Percentiles rank a stretch among this genome's conserved stretches.
Evolutionary conservation across 2,797 vertebrate genomes (phyloP).

Genomic region (Sebastes itinus): DNA sequence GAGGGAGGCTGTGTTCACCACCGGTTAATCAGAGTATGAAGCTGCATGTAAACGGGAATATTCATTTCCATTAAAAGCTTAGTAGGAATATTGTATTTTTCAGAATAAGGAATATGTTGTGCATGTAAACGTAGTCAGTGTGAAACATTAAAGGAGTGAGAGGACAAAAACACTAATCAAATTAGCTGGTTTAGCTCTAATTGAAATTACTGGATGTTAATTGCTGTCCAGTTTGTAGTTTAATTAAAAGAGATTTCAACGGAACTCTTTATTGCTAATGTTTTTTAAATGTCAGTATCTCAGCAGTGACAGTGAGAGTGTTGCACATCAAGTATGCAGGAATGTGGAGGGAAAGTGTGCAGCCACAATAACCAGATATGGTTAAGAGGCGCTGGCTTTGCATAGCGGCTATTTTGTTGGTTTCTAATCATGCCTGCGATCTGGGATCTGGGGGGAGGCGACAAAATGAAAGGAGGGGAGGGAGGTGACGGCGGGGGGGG

Average conservation of each 20-base stretch:
- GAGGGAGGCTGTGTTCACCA: no score
- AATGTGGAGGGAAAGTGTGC: slow-evolving; percentile 11
- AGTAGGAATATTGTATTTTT: no score
- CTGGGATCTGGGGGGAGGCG: slow-evolving; percentile 14
- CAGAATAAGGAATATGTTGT: no score
- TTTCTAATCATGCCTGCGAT: slow-evolving; percentile 36
- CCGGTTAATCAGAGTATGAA: no score
- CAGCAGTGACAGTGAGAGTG: neutral
- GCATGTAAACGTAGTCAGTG: neutral
- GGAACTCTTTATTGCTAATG: neutral
- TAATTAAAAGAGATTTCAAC: neutral
- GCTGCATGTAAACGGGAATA: no score
- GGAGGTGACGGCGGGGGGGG: neutral
- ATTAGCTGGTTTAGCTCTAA: neutral
- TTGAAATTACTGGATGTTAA: neutral
- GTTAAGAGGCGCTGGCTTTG: slow-evolving; percentile 3
- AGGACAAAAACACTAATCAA: neutral
- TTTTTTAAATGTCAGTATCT: neutral
- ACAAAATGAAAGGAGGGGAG: neutral
- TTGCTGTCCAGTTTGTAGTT: neutral
- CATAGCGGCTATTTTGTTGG: slow-evolving; percentile 10
- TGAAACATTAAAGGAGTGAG: neutral
- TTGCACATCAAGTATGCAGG: neutral
- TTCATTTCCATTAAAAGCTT: no score
- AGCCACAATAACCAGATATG: slow-evolving; percentile 26